These are phyloP conservation scores for Syritta pipiens DNA, from an alignment of 2,888 invertebrate species.

Conservation along the genomic window DNA sequence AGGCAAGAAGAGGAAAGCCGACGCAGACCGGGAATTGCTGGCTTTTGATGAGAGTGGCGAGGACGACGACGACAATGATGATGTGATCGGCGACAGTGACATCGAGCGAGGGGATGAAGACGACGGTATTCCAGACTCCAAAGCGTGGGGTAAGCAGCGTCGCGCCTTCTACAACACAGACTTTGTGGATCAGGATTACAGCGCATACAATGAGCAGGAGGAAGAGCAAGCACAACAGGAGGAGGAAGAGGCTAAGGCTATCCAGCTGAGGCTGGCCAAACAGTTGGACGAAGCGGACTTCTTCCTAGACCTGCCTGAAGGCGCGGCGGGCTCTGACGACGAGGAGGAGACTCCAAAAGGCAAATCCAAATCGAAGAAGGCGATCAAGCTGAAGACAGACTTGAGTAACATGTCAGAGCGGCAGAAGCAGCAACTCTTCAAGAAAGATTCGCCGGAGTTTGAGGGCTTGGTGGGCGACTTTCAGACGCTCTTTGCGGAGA, in stretches of 20 bases:
- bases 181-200: conserved; percentile 92
- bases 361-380: conserved; percentile 13
- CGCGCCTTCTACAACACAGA: conserved; percentile 91
- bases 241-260: conserved; percentile 90
- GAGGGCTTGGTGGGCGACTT: conserved; percentile 88
- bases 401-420: conserved; percentile 86
- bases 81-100: conserved; percentile 84
- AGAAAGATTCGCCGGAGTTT: conserved; percentile 94
- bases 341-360: conserved; percentile 73
- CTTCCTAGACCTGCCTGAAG: conserved; percentile 80
- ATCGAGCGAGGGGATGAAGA: conserved; percentile 87
- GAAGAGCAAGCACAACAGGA: conserved; percentile 88
- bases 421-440: conserved; percentile 87
- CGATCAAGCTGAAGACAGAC: conserved; percentile 85
- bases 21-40: conserved; percentile 84
- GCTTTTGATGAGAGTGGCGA: conserved; percentile 80
- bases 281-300: conserved; percentile 90
- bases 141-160: conserved; percentile 94
- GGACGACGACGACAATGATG: conserved; percentile 80
- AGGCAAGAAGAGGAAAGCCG: conserved; percentile 78
- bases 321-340: conserved; percentile 71
- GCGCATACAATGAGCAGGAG: conserved; percentile 80
- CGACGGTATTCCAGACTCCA: conserved; percentile 87
- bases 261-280: conserved; percentile 88
- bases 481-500: conserved; percentile 85